A percentile compares a stretch with the other conserved stretches of the same genome.
Evolutionary conservation across 2,888 invertebrate genomes (phyloP).

Genomic region (Campaea margaritaria): DNA sequence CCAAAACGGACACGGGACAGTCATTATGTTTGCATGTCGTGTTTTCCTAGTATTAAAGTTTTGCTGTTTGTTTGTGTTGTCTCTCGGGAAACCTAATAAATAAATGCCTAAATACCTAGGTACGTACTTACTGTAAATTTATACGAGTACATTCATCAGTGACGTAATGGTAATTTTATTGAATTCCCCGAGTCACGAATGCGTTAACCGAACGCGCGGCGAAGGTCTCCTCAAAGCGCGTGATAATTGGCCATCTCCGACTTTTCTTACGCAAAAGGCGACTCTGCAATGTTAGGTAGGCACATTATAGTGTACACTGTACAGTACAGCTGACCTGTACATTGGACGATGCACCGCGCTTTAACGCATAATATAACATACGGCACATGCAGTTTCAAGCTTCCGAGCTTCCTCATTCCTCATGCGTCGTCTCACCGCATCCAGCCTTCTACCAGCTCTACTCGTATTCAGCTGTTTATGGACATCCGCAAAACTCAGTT

Average conservation of each 20-base stretch:
- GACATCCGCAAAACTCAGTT: too few species aligned
- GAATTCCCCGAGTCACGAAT: conserved; percentile 26
- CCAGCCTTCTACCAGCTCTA: neutral
- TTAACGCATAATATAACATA: too few species aligned
- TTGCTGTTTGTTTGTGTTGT: too few species aligned
- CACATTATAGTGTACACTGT: too few species aligned
- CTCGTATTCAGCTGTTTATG: neutral
- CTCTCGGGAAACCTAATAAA: too few species aligned
- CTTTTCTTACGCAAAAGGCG: conserved; percentile 7
- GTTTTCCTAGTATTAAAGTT: too few species aligned
- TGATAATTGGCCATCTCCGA: conserved; percentile 23
- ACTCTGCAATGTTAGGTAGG: neutral
- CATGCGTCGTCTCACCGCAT: neutral
- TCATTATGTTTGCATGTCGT: too few species aligned
- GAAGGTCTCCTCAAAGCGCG: conserved; percentile 17
- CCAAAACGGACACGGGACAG: neutral
- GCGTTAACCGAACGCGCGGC: conserved; percentile 10
- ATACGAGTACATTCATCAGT: neutral
- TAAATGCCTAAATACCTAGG: neutral
- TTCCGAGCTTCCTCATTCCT: too few species aligned
- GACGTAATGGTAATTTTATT: conserved; percentile 21
- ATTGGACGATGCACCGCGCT: too few species aligned
- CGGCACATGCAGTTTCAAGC: too few species aligned
- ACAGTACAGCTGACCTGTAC: too few species aligned
- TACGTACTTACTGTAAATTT: too few species aligned